Percentiles rank a stretch among this genome's conserved stretches.
These are phyloP conservation scores for Melanotaenia pygmaea DNA, from an alignment of 2,797 vertebrate species.

Conservation along the genomic window DNA sequence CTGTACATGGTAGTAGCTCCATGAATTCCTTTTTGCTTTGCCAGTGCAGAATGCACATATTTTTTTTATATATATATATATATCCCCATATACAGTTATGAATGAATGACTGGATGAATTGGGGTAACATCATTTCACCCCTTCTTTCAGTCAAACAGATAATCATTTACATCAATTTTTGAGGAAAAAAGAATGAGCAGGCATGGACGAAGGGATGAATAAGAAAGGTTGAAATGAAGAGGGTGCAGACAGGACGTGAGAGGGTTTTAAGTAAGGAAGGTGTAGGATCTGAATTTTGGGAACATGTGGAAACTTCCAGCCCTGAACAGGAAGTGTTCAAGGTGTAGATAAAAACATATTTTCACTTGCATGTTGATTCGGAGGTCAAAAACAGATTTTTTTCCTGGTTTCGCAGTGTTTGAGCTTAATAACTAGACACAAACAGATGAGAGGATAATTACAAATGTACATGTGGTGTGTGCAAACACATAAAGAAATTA, in stretches of 20 bases:
- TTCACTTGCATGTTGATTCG: not conserved
- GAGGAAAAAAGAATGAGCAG: constrained; percentile 7
- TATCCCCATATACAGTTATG: constrained; percentile 64
- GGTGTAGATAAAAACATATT: constrained; percentile 16
- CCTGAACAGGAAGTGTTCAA: constrained; percentile 17
- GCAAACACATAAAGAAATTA: not conserved
- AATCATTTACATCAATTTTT: constrained; percentile 12
- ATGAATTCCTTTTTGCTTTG: constrained; percentile 34
- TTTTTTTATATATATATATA: constrained; percentile 44
- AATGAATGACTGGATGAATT: constrained; percentile 37
- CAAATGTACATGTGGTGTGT: not conserved
- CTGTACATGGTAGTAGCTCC: constrained; percentile 57
- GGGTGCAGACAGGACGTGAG: not conserved
- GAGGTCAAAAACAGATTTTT: not conserved
- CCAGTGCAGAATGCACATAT: constrained; percentile 65
- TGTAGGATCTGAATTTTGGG: not conserved
- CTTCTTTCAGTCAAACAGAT: constrained; percentile 9
- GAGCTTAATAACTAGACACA: not conserved
- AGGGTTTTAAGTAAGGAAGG: constrained; percentile 1
- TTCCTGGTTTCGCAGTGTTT: not conserved
- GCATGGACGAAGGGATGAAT: not conserved
- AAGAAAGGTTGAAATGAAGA: constrained; percentile 12
- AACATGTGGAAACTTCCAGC: not conserved
- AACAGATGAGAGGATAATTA: not conserved
- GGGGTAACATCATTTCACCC: constrained; percentile 3